These are phyloP conservation scores for Drosophila sordidapex DNA, from an alignment of 2,888 invertebrate genomes.

Conservation along the genomic window DNA sequence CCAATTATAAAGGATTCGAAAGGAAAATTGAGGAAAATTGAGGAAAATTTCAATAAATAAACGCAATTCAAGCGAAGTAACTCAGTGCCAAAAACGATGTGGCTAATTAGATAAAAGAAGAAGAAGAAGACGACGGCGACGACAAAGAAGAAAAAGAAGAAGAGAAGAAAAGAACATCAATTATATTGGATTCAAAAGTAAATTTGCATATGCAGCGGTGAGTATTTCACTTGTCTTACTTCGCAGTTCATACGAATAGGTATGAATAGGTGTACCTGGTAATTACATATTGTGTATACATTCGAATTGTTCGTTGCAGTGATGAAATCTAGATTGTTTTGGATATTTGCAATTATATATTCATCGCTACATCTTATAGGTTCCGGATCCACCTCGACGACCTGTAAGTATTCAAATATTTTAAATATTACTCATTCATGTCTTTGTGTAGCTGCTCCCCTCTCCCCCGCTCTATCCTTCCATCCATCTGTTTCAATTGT, in stretches of 20 bases:
- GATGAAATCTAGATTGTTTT: conserved; percentile 83
- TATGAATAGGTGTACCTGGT: background rate
- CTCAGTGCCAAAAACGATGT: conserved; percentile 16
- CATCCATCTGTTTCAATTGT: background rate
- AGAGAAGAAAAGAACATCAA: conserved; percentile 14
- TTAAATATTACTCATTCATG: background rate
- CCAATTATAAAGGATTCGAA: conserved; percentile 16
- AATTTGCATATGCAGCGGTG: conserved; percentile 72
- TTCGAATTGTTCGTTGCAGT: conserved; percentile 54
- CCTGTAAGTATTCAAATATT: conserved; percentile 71
- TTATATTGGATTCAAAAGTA: conserved; percentile 49
- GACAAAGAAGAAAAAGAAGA: background rate
- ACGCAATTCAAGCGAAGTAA: conserved; percentile 4
- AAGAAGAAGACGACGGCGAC: background rate
- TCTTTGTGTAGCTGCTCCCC: background rate
- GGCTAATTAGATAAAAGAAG: conserved; percentile 23
- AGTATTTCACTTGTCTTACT: conserved; percentile 37
- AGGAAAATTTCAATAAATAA: background rate
- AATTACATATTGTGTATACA: background rate
- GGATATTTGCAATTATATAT: conserved; percentile 84
- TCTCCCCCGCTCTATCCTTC: background rate
- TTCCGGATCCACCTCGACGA: conserved; percentile 81
- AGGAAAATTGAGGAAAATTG: conserved; percentile 4
- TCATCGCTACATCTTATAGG: conserved; percentile 82
- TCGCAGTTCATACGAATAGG: background rate